These are phyloP conservation scores for Holothuria scabra DNA, from an alignment of 53 echinoderm and acorn worm genomes.

Conservation along the genomic window DNA sequence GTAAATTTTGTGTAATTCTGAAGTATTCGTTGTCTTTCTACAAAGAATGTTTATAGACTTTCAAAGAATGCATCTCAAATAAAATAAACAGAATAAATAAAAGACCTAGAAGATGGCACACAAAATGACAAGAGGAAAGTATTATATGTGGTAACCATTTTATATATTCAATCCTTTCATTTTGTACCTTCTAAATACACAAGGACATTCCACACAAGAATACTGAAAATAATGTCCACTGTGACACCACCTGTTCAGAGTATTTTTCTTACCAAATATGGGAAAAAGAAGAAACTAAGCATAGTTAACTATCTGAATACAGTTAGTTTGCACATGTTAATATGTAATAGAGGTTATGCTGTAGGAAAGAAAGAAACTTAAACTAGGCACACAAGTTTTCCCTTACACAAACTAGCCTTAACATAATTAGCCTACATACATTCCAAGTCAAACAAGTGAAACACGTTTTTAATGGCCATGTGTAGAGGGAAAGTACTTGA, in stretches of 20 bases:
- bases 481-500: too few relatives aligned
- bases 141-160: slow-evolving; percentile 23
- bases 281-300: slow-evolving; percentile 35
- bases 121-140: background rate
- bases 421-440: too few relatives aligned
- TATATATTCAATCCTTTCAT: slow-evolving; percentile 49
- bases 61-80: background rate
- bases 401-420: too few relatives aligned
- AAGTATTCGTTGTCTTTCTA: too few relatives aligned
- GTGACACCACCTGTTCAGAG: slow-evolving; percentile 15
- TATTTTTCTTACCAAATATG: slow-evolving; percentile 29
- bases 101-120: background rate
- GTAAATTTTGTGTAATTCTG: too few relatives aligned
- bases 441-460: too few relatives aligned
- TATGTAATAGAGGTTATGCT: slow-evolving; percentile 2
- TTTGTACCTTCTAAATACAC: slow-evolving; percentile 40
- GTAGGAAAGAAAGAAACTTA: slow-evolving; percentile 24
- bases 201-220: slow-evolving; percentile 48
- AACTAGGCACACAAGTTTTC: slow-evolving; percentile 33
- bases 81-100: background rate
- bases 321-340: slow-evolving; percentile 49
- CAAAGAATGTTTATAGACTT: too few relatives aligned
- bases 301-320: slow-evolving; percentile 42
- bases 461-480: too few relatives aligned
- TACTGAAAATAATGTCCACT: slow-evolving; percentile 43